Evolutionary conservation across 2,797 vertebrate species (phyloP).

Genomic region (Mus spretus): DNA sequence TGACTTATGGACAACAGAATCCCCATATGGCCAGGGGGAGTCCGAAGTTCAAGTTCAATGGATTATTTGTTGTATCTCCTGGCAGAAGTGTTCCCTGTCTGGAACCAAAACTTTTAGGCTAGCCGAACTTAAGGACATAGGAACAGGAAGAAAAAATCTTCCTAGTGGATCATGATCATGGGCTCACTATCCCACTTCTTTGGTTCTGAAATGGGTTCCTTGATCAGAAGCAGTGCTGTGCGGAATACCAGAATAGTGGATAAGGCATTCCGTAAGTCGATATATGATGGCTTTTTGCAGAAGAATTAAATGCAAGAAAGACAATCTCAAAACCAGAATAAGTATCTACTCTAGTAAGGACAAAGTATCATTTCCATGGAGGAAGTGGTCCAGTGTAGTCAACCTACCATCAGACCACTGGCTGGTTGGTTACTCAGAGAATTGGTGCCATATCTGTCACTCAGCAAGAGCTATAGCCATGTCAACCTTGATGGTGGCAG

Average conservation of each 20-base stretch:
- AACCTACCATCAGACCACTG: not conserved
- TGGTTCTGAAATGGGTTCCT: not conserved
- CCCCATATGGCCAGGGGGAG: not conserved
- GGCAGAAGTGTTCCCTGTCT: not conserved
- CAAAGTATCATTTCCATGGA: not conserved
- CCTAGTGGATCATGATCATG: not conserved
- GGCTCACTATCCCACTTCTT: not conserved
- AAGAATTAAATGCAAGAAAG: not conserved
- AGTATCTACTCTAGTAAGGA: not conserved
- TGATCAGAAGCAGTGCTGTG: not conserved
- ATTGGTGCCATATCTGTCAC: not conserved
- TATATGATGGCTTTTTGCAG: not conserved
- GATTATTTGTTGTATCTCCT: not conserved
- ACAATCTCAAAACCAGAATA: not conserved
- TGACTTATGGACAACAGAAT: not conserved
- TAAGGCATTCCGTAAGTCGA: not conserved
- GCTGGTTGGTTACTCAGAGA: not conserved
- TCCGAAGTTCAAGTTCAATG: not conserved
- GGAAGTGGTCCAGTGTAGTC: not conserved
- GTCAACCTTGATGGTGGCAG: not conserved
- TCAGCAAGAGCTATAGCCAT: not conserved
- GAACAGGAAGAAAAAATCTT: not conserved
- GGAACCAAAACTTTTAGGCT: not conserved
- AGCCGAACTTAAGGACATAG: not conserved
- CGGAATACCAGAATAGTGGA: not conserved